These are phyloP conservation scores for Pheosia gnoma DNA, from an alignment of 2,888 invertebrate genomes.

Conservation along the genomic window DNA sequence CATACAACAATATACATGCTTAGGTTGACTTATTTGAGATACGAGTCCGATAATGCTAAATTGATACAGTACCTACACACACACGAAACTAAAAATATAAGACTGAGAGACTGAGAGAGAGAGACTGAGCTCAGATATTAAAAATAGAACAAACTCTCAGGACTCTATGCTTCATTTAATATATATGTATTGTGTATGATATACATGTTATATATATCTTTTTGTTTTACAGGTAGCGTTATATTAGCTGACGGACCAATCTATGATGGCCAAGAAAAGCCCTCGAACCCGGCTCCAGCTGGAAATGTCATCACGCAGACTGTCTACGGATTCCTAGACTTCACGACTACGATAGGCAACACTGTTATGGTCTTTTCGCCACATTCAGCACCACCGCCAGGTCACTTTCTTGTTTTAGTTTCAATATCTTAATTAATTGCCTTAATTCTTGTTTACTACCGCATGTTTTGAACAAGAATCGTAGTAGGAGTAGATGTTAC, in stretches of 20 bases:
- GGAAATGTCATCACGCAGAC: slow-evolving; percentile 90
- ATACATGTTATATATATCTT: too few species aligned
- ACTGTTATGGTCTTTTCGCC: slow-evolving; percentile 98
- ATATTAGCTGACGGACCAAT: slow-evolving; percentile 31
- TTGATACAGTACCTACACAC: slow-evolving; percentile 2
- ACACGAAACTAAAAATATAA: too few species aligned
- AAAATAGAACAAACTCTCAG: too few species aligned
- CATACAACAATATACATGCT: slow-evolving; percentile 34
- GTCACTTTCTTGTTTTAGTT: slow-evolving; percentile 63
- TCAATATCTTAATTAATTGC: too few species aligned
- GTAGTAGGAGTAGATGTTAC: too few species aligned
- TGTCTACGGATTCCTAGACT: slow-evolving; percentile 96
- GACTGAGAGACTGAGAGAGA: too few species aligned
- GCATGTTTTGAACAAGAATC: too few species aligned
- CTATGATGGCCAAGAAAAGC: slow-evolving; percentile 35
- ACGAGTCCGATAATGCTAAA: slow-evolving; percentile 12
- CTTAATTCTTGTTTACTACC: too few species aligned
- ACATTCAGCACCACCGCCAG: slow-evolving; percentile 90
- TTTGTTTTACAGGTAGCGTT: slow-evolving; percentile 32
- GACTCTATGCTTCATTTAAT: too few species aligned
- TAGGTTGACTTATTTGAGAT: slow-evolving; percentile 25
- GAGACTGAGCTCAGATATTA: too few species aligned
- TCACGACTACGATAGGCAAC: slow-evolving; percentile 96
- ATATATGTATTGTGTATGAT: too few species aligned
- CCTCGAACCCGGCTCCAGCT: slow-evolving; percentile 43